Evolutionary conservation across 2,797 vertebrate genomes (phyloP).

Genomic region (Vireo griseus): DNA sequence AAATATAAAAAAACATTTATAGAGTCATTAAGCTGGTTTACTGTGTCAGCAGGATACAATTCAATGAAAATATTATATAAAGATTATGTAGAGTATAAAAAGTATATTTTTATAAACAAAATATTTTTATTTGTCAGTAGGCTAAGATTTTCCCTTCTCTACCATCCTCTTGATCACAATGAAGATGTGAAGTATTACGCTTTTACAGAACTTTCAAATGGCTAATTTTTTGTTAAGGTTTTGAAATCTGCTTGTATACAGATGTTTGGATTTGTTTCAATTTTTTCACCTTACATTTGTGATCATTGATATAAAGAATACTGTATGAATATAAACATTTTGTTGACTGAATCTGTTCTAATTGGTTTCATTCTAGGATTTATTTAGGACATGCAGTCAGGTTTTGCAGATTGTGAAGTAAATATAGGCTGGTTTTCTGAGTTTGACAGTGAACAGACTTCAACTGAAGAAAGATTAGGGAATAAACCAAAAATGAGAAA

Average conservation of each 20-base stretch:
- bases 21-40: not conserved
- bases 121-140: not conserved
- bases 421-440: not conserved
- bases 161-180: not conserved
- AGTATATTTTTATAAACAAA: not conserved
- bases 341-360: not conserved
- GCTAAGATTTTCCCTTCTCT: not conserved
- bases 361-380: not conserved
- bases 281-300: not conserved
- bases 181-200: not conserved
- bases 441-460: not conserved
- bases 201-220: not conserved
- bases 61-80: not conserved
- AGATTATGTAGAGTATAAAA: not conserved
- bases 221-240: not conserved
- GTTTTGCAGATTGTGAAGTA: not conserved
- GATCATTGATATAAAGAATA: not conserved
- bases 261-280: not conserved
- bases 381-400: not conserved
- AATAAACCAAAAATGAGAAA: not conserved
- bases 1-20: not conserved
- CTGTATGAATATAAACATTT: not conserved
- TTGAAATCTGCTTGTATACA: not conserved
- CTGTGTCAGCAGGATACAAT: not conserved
- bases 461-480: not conserved